These are phyloP conservation scores for Pangasius krempfi DNA, from an alignment of 2,797 vertebrate species.

Conservation along the genomic window DNA sequence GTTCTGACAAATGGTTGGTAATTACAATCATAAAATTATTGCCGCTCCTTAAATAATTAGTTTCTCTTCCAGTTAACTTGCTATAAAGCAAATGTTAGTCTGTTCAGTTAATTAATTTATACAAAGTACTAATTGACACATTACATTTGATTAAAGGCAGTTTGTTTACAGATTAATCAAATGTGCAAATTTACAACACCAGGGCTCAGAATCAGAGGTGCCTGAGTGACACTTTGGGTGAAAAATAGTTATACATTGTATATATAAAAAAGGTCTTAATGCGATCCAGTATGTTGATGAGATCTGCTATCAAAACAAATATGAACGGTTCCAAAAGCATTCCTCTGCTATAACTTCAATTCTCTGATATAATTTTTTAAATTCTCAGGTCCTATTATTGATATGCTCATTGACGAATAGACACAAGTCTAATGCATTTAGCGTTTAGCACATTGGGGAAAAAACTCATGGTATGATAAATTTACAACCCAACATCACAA, in stretches of 20 bases:
- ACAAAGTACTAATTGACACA: slow-evolving; percentile 5
- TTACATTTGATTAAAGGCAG: not conserved
- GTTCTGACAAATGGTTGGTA: slow-evolving; percentile 34
- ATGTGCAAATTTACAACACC: not conserved
- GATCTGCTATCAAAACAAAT: not conserved
- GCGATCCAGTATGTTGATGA: not conserved
- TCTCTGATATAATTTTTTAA: not conserved
- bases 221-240: not conserved
- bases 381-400: not conserved
- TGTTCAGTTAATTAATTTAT: slow-evolving; percentile 19
- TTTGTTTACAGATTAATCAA: slow-evolving; percentile 9
- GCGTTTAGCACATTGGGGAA: not conserved
- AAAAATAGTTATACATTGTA: not conserved
- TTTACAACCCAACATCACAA: not conserved
- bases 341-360: not conserved
- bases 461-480: not conserved
- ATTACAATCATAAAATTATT: slow-evolving; percentile 26
- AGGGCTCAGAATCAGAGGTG: not conserved
- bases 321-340: not conserved
- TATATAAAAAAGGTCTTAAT: not conserved
- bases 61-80: not conserved
- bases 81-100: slow-evolving; percentile 3
- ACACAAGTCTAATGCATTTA: not conserved
- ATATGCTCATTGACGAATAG: not conserved
- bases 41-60: slow-evolving; percentile 25